Base-by-base conservation (phyloP, 2,888 invertebrate species). In the Phyllotreta striolata region DNA sequence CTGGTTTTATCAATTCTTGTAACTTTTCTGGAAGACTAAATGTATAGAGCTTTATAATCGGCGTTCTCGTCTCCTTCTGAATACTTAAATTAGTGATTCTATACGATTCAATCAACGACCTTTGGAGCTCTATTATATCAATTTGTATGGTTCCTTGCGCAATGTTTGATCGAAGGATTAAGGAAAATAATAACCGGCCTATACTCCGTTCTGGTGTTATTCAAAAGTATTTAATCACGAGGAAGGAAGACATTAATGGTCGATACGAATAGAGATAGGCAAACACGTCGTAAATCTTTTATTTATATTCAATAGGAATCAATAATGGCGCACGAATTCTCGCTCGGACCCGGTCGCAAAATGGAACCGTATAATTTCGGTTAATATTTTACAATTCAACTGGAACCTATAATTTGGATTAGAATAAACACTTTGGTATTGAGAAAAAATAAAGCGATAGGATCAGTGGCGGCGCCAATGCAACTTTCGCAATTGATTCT, bases 301-400 rank as follows among this genome's bases (percentile, higher is more conserved):
- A 39, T 52, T 52, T 52, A 13, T 51, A 39, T 52, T 52, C 52
- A 52, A 52, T 39, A 52, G 12, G 13, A 52, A 38, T 52, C 52
- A 52, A 52, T 52, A 52, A 52, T 52, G 24, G 24, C 24, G 24
- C 24, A 52, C 10, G 13, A 49, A 44, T 7, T n/a, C 14, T 5
- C 9, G 47, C 35, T 47, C 5, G 10, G 12, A 7, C n/a, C 8
- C 13, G 4, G 3, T 51, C 51, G 35, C 52, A 52, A 52, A 52
- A 34, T 14, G 7, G 14, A 38, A 10, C 43, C 13, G 13, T 59
- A 59, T 59, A 59, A 59, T 59, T 59, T 59, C 9, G 35, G 9
- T 52, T 59, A 59, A 59, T 59, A 59, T 59, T 59, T 59, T 44
- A 59, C 52, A 59, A 52, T 52, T 10, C 7, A 52, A 43, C 51